These are phyloP conservation scores for Diachasma alloeum DNA, from an alignment of 1,140 invertebrate genomes.

Conservation along the genomic window DNA sequence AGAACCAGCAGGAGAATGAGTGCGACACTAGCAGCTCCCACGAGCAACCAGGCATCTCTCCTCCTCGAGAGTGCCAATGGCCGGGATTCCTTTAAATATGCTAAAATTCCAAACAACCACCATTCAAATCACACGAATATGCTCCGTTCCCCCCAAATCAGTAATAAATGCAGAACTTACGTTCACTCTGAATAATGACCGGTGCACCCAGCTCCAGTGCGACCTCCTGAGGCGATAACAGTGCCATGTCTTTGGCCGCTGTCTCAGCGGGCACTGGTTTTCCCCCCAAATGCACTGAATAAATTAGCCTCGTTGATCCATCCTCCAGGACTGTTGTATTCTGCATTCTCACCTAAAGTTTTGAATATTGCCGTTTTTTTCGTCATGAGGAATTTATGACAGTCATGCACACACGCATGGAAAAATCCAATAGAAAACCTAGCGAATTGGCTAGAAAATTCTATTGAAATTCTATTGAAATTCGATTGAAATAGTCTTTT, in stretches of 20 bases:
- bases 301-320: constrained; percentile 67
- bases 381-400: too few relatives aligned
- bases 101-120: constrained; percentile 53
- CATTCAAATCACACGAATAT: background rate
- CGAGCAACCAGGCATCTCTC: constrained; percentile 72
- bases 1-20: constrained; percentile 72
- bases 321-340: constrained; percentile 50
- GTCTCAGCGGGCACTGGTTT: constrained; percentile 79
- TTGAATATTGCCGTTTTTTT: too few relatives aligned
- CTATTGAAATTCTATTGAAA: too few relatives aligned
- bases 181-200: constrained; percentile 84
- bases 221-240: constrained; percentile 78
- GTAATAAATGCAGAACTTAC: constrained; percentile 65
- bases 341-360: constrained; percentile 59
- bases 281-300: constrained; percentile 79
- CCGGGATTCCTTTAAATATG: constrained; percentile 74
- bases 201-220: constrained; percentile 76
- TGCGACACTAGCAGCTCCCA: constrained; percentile 70
- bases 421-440: too few relatives aligned
- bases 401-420: too few relatives aligned
- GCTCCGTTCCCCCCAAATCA: background rate
- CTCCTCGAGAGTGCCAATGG: constrained; percentile 70
- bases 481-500: too few relatives aligned
- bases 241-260: constrained; percentile 80
- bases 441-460: too few relatives aligned